Conservation (phyloP, 2,888 invertebrate species). For the Clanis bilineata region DNA sequence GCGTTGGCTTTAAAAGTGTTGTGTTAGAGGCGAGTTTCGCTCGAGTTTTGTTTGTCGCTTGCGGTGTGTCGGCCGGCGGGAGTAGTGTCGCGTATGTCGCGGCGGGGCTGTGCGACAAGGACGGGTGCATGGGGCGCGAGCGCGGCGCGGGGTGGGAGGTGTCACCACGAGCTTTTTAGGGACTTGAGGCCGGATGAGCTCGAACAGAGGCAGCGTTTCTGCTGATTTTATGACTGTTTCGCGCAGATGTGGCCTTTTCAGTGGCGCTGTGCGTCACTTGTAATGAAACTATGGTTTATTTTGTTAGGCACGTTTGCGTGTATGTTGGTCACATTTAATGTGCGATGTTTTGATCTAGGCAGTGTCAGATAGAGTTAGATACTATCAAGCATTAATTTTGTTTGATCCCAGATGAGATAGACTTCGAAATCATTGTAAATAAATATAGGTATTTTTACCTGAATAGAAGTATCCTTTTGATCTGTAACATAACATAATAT, state of each 20-base stretch:
- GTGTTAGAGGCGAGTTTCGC: slow-evolving; percentile 60
- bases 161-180: slow-evolving; percentile 78
- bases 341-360: neutral
- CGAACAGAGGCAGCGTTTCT: slow-evolving; percentile 53
- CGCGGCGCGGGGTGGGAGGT: slow-evolving; percentile 73
- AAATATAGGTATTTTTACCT: neutral
- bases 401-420: neutral
- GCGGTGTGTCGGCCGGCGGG: slow-evolving; percentile 53
- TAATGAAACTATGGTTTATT: slow-evolving; percentile 26
- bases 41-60: slow-evolving; percentile 55
- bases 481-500: no score
- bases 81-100: slow-evolving; percentile 75
- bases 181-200: slow-evolving; percentile 67
- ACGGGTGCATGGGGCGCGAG: slow-evolving; percentile 51
- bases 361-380: neutral
- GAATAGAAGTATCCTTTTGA: no score
- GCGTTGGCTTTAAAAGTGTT: slow-evolving; percentile 63
- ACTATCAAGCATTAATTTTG: neutral
- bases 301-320: neutral
- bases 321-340: neutral
- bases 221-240: slow-evolving; percentile 66
- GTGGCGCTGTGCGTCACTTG: slow-evolving; percentile 41
- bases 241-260: slow-evolving; percentile 63
- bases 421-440: neutral
- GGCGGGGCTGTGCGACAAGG: slow-evolving; percentile 65